Base-by-base conservation (phyloP, 2,888 invertebrate genomes). In the Helobdella robusta region DNA sequence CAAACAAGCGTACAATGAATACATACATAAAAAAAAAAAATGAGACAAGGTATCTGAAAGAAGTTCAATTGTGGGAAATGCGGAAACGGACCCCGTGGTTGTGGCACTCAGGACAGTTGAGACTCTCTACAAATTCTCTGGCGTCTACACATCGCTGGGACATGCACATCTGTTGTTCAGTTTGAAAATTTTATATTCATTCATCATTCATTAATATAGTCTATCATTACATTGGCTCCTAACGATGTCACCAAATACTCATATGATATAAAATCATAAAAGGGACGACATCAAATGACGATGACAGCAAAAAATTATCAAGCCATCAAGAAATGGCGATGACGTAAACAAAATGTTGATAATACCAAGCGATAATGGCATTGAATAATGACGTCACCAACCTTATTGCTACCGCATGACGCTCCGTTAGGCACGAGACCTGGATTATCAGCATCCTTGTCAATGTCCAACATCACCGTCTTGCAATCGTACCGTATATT, bases 401-500 rank as follows among this genome's bases (percentile, higher is more conserved):
- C 90, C 85, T 85, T 89, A 67, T 86, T 85, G 0, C 86, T 83
- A 0, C 89, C 92, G 79, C 94, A 94, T 75, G 85, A 86, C 0
- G 92, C 89, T 0, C 98, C 98, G 76, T 97, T 90, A 0, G 95
- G 95, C 0, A 90, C 89, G 74, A 97, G 82, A 0, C 97, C 97
- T 0, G 97, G 97, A 80, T 98, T 97, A 2, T 88, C 86, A 76
- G 89, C 88, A 74, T 86, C 87, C 40, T 93, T 80, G 0, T 95
- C 95, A 64, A 95, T 83, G 79, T 95, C 94, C 1, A 95, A 88
- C 70, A 92, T 86, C 2, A 91, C 94, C 0, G 91, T 88, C 28
- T 92, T 85, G 76, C 94, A 95, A 65, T 76, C 74, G 25, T 73
- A 73, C 18, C 71, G 71, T 35, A 68, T 66, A 3, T n/a, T 58